Conservation (phyloP, 2,797 vertebrate genomes). For the Xiphorhynchus erythropygius region DNA sequence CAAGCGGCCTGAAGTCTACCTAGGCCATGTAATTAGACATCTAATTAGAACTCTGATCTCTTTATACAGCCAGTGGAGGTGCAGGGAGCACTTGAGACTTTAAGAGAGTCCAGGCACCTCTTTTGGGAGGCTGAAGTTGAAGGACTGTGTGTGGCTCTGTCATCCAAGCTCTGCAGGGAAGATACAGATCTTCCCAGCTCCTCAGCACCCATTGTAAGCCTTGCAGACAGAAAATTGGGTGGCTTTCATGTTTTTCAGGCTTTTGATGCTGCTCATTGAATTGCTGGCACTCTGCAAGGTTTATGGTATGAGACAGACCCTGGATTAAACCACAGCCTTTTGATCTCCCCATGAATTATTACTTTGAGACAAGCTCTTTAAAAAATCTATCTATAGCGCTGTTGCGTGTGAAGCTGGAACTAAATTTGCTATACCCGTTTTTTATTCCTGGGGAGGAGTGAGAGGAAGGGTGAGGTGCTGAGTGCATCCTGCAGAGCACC, state of each 20-base stretch:
- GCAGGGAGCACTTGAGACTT: background rate
- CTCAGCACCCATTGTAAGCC: background rate
- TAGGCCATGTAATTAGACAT: background rate
- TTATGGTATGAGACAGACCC: slow-evolving; percentile 22
- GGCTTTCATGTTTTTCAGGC: slow-evolving; percentile 5
- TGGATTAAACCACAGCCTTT: slow-evolving; percentile 33
- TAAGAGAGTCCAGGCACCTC: background rate
- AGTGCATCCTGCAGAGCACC: background rate
- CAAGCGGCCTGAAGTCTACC: background rate
- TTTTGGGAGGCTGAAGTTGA: background rate
- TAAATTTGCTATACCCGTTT: background rate
- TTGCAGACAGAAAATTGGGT: background rate
- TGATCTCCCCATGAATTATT: slow-evolving; percentile 54
- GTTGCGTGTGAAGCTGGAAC: background rate
- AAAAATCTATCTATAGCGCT: slow-evolving; percentile 34
- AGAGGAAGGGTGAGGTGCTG: background rate
- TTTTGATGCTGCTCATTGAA: slow-evolving; percentile 27
- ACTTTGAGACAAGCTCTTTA: slow-evolving; percentile 47
- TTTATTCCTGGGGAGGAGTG: background rate
- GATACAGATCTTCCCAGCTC: background rate
- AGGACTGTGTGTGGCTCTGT: background rate
- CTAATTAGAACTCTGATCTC: slow-evolving; percentile 20
- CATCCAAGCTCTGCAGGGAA: background rate
- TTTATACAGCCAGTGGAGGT: background rate
- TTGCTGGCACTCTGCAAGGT: slow-evolving; percentile 8